These are phyloP conservation scores for Desoria tigrina DNA, from an alignment of 2,888 invertebrate genomes.

Conservation along the genomic window DNA sequence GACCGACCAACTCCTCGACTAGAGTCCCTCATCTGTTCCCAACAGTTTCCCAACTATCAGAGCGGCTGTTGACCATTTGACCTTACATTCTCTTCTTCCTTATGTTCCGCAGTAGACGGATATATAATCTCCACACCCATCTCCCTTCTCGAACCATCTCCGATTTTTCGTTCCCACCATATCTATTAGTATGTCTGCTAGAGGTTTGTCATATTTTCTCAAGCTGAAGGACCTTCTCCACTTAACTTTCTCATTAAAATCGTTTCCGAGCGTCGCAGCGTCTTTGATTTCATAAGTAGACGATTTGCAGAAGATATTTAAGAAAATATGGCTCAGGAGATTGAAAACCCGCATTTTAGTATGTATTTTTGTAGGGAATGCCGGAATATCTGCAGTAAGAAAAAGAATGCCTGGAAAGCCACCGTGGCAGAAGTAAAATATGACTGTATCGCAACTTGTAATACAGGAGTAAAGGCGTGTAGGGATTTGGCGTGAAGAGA, in stretches of 20 bases:
- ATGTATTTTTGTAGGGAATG: background rate
- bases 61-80: slow-evolving; percentile 44
- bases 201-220: slow-evolving; percentile 1
- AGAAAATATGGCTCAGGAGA: background rate
- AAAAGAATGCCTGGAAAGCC: background rate
- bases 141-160: too few species aligned
- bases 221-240: slow-evolving; percentile 7
- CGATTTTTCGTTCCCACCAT: too few species aligned
- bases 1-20: slow-evolving; percentile 27
- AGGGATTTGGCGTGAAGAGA: slow-evolving; percentile 16
- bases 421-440: slow-evolving; percentile 8
- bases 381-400: slow-evolving; percentile 1
- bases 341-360: background rate
- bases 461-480: slow-evolving; percentile 10
- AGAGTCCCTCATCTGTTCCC: slow-evolving; percentile 8
- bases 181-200: slow-evolving; percentile 8
- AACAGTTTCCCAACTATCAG: slow-evolving; percentile 29
- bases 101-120: slow-evolving; percentile 2
- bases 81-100: slow-evolving; percentile 26
- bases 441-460: slow-evolving; percentile 10
- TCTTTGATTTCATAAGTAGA: background rate
- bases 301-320: too few species aligned
- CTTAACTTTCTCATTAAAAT: slow-evolving; percentile 10
- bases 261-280: background rate
- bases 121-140: too few species aligned